These are phyloP conservation scores for Etia nguti DNA, from an alignment of 2,113 vertebrate genomes.

Conservation along the genomic window DNA sequence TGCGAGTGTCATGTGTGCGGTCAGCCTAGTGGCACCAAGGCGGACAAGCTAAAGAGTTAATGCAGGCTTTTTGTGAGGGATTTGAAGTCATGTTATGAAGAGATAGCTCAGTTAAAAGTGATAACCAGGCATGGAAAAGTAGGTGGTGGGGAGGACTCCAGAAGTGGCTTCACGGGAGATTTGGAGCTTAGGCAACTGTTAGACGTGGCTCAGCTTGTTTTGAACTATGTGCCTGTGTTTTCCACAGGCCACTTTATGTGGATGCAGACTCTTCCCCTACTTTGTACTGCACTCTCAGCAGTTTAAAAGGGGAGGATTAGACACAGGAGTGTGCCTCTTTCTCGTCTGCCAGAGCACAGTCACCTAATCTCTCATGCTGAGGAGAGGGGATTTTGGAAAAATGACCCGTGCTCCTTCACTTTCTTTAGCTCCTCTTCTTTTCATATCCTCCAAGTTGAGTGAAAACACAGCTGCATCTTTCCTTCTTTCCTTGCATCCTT, in stretches of 20 bases:
- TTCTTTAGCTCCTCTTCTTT: not conserved
- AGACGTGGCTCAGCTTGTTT: conserved; percentile 44
- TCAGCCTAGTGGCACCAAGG: not conserved
- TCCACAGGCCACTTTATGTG: conserved; percentile 26
- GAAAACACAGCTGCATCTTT: conserved; percentile 26
- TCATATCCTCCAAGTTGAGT: not conserved
- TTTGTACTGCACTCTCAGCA: conserved; percentile 56
- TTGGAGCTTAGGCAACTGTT: conserved; percentile 48
- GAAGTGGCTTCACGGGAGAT: conserved; percentile 20
- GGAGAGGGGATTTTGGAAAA: conserved; percentile 56
- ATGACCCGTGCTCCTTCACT: conserved; percentile 55
- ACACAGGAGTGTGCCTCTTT: conserved; percentile 41
- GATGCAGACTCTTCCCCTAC: conserved; percentile 25
- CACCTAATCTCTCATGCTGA: conserved; percentile 55
- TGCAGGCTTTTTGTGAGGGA: not conserved
- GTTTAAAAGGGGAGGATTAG: conserved; percentile 63
- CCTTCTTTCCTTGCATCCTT: not conserved
- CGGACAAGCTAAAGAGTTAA: conserved; percentile 24
- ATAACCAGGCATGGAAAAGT: not conserved
- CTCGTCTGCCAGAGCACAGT: conserved; percentile 34
- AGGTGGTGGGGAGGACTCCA: not conserved
- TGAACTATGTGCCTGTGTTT: conserved; percentile 33
- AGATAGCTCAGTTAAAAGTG: not conserved
- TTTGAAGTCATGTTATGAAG: not conserved
- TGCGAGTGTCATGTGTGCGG: not conserved